Base-by-base conservation (phyloP, 37 sponge, comb jelly and placozoan genomes). In the Lycopodina hypogea region DNA sequence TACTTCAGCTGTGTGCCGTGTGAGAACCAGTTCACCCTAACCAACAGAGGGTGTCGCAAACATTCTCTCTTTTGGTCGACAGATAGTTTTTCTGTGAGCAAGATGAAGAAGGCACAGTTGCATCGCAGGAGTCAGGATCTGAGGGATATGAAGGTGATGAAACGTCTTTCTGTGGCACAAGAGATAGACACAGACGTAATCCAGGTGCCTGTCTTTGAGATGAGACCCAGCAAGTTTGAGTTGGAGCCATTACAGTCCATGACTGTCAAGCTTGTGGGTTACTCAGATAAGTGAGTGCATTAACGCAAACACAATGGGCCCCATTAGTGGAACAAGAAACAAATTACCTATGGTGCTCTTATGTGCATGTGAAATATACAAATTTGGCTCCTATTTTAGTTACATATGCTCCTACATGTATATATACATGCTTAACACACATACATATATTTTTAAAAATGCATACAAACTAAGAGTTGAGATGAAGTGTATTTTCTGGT, bases 31-130 rank as follows among this genome's bases (percentile, higher is more conserved):
- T 95, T 95, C 78, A 85, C 78, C 3, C 78, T 95, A 23, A 92
- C 84, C 30, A 95, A 95, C 79, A 86, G 67, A 55, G 83, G 83
- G 33, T 23, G 85, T 9, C 78, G 94, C 18, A 29, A 72, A 30
- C 92, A 96, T 72, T 84, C 89, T 15, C 75, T 93, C 38, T 96
- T 86, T 33, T 96, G 97, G 97, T 84, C 92, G 19, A 93, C 95
- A 29, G 91, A 93, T 29, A 94, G 97, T 0, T 90, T 93, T 55
- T 91, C 92, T 0, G 74, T 78, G 0, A 72, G 61, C 34, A 91
- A 77, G 35, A n/a, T 61, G 69, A 87, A 87, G 82, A 90, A 76
- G 58, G 77, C 78, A 6, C 82, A 91, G 63, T 67, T 84, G 21
- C 68, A 78, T 24, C 61, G 71, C 35, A 34, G 48, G 23, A 45